These are phyloP conservation scores for Drosophila eugracilis DNA, from an alignment of 1,140 invertebrate species.

Conservation along the genomic window DNA sequence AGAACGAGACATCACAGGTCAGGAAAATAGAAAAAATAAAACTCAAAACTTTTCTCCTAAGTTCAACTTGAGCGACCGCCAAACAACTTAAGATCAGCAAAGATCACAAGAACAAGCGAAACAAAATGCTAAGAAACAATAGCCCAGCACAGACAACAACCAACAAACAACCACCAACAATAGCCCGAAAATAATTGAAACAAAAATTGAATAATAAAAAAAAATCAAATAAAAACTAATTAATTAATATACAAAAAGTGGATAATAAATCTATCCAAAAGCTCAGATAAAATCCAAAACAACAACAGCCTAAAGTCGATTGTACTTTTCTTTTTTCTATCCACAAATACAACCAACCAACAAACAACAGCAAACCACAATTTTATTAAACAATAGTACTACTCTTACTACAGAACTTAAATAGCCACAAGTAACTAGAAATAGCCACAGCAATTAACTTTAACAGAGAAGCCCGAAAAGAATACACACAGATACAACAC, in stretches of 20 bases:
- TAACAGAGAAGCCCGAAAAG: constrained; percentile 47
- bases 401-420: constrained; percentile 77
- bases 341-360: constrained; percentile 54
- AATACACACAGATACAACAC: too few species aligned
- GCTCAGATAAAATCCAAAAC: constrained; percentile 39
- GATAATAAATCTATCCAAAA: constrained; percentile 18
- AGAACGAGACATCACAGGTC: constrained; percentile 32
- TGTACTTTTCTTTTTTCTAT: constrained; percentile 84
- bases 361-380: constrained; percentile 47
- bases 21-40: constrained; percentile 25
- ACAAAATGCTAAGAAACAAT: constrained; percentile 76
- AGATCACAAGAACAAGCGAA: constrained; percentile 68
- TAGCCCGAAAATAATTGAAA: constrained; percentile 69
- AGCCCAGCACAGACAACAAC: constrained; percentile 60
- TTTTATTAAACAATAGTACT: constrained; percentile 81
- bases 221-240: constrained; percentile 16
- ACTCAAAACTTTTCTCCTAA: constrained; percentile 49
- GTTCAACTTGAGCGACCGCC: constrained; percentile 70
- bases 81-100: constrained; percentile 53
- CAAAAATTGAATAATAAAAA: constrained; percentile 26
- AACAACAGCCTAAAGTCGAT: constrained; percentile 81
- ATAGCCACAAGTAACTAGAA: constrained; percentile 78
- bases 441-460: constrained; percentile 79
- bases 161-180: constrained; percentile 64
- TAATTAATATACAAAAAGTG: constrained; percentile 18